phyloP scores from a whole-genome alignment of 2,888 invertebrate species.

The Carcina quercana region DNA sequence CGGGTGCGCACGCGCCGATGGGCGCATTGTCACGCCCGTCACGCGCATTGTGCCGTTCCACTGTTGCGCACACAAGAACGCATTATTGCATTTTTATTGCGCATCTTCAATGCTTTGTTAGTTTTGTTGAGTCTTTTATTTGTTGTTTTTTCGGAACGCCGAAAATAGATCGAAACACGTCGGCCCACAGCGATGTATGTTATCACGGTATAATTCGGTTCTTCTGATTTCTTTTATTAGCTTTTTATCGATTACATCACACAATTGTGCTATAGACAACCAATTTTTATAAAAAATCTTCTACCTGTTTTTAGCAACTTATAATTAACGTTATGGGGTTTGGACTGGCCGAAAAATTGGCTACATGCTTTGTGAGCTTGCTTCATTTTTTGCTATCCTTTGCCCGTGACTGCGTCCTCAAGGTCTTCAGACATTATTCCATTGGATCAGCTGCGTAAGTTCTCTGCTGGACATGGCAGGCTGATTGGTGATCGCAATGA shows the following conservation, averaged over 20 bases:
- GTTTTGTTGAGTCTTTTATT: conserved; percentile 52
- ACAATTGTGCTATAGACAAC: not conserved
- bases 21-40: conserved; percentile 57
- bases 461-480: no score
- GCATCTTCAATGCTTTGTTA: conserved; percentile 69
- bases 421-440: no score
- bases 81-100: conserved; percentile 70
- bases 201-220: conserved; percentile 61
- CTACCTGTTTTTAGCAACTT: no score
- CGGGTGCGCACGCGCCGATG: conserved; percentile 56
- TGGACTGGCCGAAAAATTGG: no score
- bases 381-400: no score
- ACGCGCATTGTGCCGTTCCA: conserved; percentile 48
- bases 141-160: conserved; percentile 56
- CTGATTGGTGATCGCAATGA: no score
- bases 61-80: conserved; percentile 45
- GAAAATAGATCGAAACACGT: no score
- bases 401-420: no score
- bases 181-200: conserved; percentile 56
- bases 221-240: conserved; percentile 43
- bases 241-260: conserved; percentile 3
- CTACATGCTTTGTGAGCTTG: no score
- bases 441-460: no score
- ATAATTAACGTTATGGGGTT: no score
- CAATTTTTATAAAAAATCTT: no score